These are phyloP conservation scores for Tychaedon coryphoeus DNA, from an alignment of 2,113 vertebrate genomes.

Conservation along the genomic window DNA sequence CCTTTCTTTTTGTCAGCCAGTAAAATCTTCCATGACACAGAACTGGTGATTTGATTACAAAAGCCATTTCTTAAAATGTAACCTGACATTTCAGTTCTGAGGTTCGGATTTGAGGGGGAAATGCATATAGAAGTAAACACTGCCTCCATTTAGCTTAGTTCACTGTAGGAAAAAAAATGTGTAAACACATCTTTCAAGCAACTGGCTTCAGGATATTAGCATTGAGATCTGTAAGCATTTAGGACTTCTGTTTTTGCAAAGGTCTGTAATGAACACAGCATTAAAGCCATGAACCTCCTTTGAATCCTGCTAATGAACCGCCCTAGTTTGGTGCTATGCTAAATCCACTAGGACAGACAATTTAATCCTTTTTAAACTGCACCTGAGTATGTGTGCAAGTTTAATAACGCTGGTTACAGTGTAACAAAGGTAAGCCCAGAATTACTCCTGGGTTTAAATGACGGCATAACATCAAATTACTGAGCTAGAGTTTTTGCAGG, in stretches of 20 bases:
- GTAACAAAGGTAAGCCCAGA: neutral
- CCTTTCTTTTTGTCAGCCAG: neutral
- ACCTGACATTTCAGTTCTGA: neutral
- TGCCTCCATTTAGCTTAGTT: neutral
- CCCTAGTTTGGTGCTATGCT: rapidly evolving
- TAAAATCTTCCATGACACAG: neutral
- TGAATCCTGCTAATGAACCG: neutral
- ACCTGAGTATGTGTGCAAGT: neutral
- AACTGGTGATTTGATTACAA: neutral
- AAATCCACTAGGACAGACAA: neutral
- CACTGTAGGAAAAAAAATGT: neutral
- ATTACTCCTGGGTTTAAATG: neutral
- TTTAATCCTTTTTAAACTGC: neutral
- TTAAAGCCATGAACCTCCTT: neutral
- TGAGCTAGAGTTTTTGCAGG: neutral
- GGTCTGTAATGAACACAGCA: neutral
- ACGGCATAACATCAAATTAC: neutral
- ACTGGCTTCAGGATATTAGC: neutral
- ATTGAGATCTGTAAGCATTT: neutral
- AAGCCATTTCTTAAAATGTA: neutral
- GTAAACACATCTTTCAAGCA: neutral
- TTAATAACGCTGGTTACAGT: neutral
- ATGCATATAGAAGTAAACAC: neutral
- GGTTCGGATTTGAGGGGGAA: neutral
- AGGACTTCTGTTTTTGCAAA: neutral